Conservation (phyloP, 2,888 invertebrate species). For the Aplocera efformata region DNA sequence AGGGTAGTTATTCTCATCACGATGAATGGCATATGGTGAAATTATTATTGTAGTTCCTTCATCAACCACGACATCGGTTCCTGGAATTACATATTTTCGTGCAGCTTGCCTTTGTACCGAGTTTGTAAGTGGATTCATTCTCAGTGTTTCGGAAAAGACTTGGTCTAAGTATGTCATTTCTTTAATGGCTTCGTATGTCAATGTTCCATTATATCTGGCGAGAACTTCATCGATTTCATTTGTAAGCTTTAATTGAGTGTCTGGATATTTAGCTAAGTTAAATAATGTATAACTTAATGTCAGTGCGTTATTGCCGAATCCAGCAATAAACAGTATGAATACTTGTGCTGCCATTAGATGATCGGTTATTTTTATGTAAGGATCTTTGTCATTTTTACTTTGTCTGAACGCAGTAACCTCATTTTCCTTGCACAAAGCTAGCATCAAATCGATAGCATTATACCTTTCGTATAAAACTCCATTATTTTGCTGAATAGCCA, state of each 20-base stretch:
- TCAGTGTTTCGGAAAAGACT: conserved; percentile 46
- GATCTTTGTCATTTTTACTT: conserved; percentile 16
- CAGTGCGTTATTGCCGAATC: conserved; percentile 63
- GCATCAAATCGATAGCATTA: conserved; percentile 35
- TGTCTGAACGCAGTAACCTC: conserved; percentile 9
- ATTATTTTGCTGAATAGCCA: conserved; percentile 20
- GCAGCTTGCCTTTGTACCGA: conserved; percentile 49
- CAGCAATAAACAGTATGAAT: conserved; percentile 62
- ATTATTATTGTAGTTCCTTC: conserved; percentile 51
- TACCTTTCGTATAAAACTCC: conserved; percentile 14
- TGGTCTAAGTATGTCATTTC: conserved; percentile 61
- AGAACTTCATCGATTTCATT: conserved; percentile 49
- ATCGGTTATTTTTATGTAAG: conserved; percentile 39
- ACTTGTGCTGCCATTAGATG: conserved; percentile 54
- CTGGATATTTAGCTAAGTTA: conserved; percentile 53
- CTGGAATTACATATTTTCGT: conserved; percentile 49
- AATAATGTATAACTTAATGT: conserved; percentile 51
- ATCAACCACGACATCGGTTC: conserved; percentile 46
- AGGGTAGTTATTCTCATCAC: conserved; percentile 63
- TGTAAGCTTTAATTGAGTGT: conserved; percentile 50
- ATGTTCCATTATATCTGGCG: conserved; percentile 39
- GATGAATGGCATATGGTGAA: conserved; percentile 60
- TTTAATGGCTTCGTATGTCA: conserved; percentile 55
- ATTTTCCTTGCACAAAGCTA: conserved; percentile 26
- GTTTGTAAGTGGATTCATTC: conserved; percentile 63